phyloP scores from a whole-genome alignment of 1,140 invertebrate species.

The fruit fly (Drosophila melanogaster) region DNA sequence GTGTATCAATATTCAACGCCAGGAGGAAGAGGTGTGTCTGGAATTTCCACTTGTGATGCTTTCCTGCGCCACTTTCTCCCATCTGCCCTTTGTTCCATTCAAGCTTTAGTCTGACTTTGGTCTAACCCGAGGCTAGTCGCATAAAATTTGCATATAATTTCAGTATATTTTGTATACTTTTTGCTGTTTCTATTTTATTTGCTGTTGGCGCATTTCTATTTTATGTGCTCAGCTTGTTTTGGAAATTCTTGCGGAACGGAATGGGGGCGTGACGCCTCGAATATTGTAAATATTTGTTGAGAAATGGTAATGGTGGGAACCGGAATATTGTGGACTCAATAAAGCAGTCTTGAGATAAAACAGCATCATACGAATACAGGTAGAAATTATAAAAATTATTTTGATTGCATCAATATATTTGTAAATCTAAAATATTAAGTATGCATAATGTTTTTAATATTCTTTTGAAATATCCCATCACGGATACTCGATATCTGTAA shows the following conservation, averaged over 20 bases:
- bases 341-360: not conserved
- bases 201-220: slow-evolving; percentile 50
- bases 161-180: slow-evolving; percentile 55
- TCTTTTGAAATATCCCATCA: no score
- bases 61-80: slow-evolving; percentile 27
- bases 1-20: slow-evolving; percentile 1
- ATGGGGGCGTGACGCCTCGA: slow-evolving; percentile 12
- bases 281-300: slow-evolving; percentile 39
- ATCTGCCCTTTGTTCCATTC: not conserved
- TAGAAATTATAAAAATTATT: no score
- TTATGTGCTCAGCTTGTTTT: slow-evolving; percentile 44
- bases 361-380: not conserved
- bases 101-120: slow-evolving; percentile 34
- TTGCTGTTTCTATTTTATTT: slow-evolving; percentile 20
- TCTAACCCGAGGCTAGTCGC: slow-evolving; percentile 59
- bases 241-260: slow-evolving; percentile 30
- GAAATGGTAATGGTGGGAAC: slow-evolving; percentile 18
- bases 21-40: slow-evolving; percentile 65
- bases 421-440: no score
- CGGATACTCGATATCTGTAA: no score
- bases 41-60: slow-evolving; percentile 78
- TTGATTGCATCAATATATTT: no score
- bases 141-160: slow-evolving; percentile 84
- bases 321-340: slow-evolving; percentile 1
- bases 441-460: not conserved